Base-by-base conservation (phyloP, 1,140 invertebrate species). In the Charaxes varanes region DNA sequence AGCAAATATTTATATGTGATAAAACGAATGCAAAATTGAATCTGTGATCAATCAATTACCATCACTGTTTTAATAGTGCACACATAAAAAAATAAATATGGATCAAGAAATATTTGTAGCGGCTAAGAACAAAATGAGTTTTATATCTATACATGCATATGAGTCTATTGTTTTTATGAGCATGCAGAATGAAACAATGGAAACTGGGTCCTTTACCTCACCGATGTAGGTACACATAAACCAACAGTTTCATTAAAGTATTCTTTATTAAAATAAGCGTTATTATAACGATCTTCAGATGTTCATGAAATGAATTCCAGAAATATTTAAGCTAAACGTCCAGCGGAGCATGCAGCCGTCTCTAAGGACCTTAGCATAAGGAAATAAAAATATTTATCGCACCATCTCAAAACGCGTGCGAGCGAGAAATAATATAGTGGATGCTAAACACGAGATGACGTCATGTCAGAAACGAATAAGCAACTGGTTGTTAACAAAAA, bases 381-480 rank as follows among this genome's bases (percentile, higher is more conserved):
- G 32, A 7, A 28, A 35, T 43, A 43, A 42, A 32, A 18, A 30
- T 22, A 34, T 19, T 26, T 33, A 33, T 41, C 8, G 14, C 8
- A 3, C 36, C 35, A 14, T 27, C 27, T 44, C 3, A 27, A 16
- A n/a, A n/a, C n/a, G 26, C 28, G 65, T 53, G 49, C 18, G 53
- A 62, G 37, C 4, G 56, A 58, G 65, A 65, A 31, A 28, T 43
- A 53, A 53, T 48, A 52, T 36, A 27, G 30, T 40, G 53, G 58
- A 64, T 62, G 57, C 51, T 59, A 54, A 47, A 28, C 24, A 28
- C 48, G 34, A 40, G 53, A 35, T 71, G 62, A 68, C 57, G 64
- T 71, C 62, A 67, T 31, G 40, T 44, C 54, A 45, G 51, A 54
- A 54, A 63, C 57, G 52, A 60, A 50, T 55, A 56, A 59, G 45